These are phyloP conservation scores for Meghimatium bilineatum DNA, from an alignment of 2,888 invertebrate species.

Conservation along the genomic window DNA sequence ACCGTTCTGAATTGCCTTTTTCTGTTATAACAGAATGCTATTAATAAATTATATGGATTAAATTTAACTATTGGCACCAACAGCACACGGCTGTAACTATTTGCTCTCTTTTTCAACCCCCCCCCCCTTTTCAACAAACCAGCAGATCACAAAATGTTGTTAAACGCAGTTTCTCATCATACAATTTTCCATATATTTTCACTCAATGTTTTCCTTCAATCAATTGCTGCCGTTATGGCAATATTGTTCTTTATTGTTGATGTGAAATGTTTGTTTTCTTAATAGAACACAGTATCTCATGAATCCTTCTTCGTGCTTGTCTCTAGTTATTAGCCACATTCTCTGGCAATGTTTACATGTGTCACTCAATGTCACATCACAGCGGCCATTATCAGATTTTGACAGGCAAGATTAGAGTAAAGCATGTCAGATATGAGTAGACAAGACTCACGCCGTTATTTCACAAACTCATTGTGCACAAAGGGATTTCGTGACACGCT, in stretches of 20 bases:
- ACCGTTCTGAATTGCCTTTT: no score
- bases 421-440: neutral
- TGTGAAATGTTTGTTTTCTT: neutral
- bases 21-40: no score
- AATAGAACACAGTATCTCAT: neutral
- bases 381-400: constrained; percentile 21
- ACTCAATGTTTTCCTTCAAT: neutral
- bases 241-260: neutral
- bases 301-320: neutral
- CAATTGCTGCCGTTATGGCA: neutral
- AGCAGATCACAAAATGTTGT: no score
- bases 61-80: no score
- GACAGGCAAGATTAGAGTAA: constrained; percentile 8
- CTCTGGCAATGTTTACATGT: constrained; percentile 11
- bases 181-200: no score
- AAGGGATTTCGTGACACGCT: neutral
- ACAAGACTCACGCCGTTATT: neutral
- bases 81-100: no score
- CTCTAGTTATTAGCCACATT: neutral
- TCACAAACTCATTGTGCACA: neutral
- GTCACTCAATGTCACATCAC: constrained; percentile 31
- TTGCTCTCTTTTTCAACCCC: no score
- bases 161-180: no score
- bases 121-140: no score
- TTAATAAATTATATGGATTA: no score